Evolutionary conservation across 1,140 invertebrate genomes (phyloP).

Genomic region (Brachionus rubens): DNA sequence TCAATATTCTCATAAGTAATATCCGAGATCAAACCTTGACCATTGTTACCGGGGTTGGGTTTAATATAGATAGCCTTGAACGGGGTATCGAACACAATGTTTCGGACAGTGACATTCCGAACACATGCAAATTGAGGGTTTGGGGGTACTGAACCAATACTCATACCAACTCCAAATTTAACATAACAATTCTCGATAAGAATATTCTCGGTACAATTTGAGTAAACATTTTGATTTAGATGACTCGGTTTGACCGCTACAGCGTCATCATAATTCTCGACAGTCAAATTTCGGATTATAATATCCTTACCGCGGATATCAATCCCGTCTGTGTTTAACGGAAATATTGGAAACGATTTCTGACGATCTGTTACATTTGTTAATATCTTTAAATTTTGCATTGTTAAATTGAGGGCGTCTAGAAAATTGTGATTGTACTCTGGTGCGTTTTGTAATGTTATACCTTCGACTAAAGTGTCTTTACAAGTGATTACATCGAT

Average conservation of each 20-base stretch:
- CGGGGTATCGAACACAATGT: constrained; percentile 5
- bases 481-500: background rate
- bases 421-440: background rate
- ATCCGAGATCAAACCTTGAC: constrained; percentile 12
- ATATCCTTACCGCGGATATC: constrained; percentile 16
- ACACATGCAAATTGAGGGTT: background rate
- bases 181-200: constrained; percentile 9
- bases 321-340: constrained; percentile 26
- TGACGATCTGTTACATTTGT: background rate
- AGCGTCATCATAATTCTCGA: constrained; percentile 23
- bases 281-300: background rate
- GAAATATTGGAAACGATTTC: background rate
- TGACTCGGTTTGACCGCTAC: constrained; percentile 27
- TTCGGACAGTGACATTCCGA: constrained; percentile 12
- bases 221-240: background rate
- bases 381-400: constrained; percentile 4
- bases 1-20: constrained; percentile 29
- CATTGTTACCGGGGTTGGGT: constrained; percentile 7
- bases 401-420: background rate
- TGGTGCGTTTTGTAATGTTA: constrained; percentile 9
- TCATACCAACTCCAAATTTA: constrained; percentile 33
- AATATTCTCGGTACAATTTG: constrained; percentile 26
- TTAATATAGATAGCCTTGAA: constrained; percentile 40
- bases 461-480: constrained; percentile 7
- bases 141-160: constrained; percentile 20